Conservation (phyloP, 2,888 invertebrate species). For the Agrypnus murinus region DNA sequence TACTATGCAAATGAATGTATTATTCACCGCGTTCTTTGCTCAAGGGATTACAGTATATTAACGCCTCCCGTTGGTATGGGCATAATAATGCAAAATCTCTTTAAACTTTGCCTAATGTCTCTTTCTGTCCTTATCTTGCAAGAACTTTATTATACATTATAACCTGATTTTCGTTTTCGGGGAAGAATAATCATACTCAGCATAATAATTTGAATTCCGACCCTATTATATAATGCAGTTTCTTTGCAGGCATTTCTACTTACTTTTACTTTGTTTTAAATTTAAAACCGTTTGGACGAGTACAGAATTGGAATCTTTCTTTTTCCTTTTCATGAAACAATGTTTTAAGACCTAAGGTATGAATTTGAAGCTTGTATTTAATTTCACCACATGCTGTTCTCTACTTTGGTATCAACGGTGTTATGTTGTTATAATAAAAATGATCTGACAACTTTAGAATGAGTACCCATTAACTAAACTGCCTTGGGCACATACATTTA, state of each 20-base stretch:
- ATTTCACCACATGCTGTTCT: conserved; percentile 10
- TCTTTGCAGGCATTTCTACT: conserved; percentile 11
- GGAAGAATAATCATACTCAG: conserved; percentile 22
- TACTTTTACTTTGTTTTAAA: neutral
- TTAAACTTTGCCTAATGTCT: conserved; percentile 36
- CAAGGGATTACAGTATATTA: conserved; percentile 39
- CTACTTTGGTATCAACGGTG: conserved; percentile 6
- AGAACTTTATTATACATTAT: conserved; percentile 23
- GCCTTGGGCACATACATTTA: conserved; percentile 15
- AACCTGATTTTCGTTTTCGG: conserved; percentile 30
- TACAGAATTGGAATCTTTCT: neutral
- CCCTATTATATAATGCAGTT: conserved; percentile 6
- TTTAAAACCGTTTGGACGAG: neutral
- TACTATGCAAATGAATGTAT: conserved; percentile 37
- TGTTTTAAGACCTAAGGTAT: neutral
- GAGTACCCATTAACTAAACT: conserved; percentile 21
- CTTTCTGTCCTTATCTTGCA: conserved; percentile 26
- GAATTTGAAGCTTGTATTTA: neutral
- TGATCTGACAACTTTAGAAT: conserved; percentile 23
- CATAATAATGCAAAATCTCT: conserved; percentile 41
- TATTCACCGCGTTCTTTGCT: conserved; percentile 40
- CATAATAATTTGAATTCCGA: neutral
- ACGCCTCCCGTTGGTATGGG: conserved; percentile 36
- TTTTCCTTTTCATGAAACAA: neutral
- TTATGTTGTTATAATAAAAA: conserved; percentile 22